Percentiles rank a stretch among this genome's conserved stretches.
Conservation (phyloP, 1,140 invertebrate genomes). For the Pteromalus puparum region DNA sequence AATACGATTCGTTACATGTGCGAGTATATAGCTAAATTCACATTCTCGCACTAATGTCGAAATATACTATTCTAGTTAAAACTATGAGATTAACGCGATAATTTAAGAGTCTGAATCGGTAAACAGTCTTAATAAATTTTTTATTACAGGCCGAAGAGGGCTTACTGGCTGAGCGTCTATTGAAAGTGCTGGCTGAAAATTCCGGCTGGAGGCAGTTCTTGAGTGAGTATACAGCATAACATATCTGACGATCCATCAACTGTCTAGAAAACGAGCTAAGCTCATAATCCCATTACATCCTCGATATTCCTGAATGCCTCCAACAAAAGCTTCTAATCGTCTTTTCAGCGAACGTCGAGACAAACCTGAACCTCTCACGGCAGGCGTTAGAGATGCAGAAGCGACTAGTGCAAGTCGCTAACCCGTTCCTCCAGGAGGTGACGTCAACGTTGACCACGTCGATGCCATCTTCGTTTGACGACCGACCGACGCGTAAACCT, state of each 20-base stretch:
- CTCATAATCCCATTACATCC: too few species aligned
- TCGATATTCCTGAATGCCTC: too few species aligned
- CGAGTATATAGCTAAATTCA: too few species aligned
- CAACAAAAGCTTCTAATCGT: not conserved
- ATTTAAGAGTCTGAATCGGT: too few species aligned
- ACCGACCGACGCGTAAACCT: conserved; percentile 53
- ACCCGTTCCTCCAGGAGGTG: not conserved
- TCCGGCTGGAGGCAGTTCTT: conserved; percentile 64
- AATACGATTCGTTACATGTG: too few species aligned
- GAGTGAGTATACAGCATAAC: conserved; percentile 70
- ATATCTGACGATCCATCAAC: conserved; percentile 32
- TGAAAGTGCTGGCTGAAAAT: conserved; percentile 63
- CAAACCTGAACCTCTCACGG: conserved; percentile 51
- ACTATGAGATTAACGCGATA: too few species aligned
- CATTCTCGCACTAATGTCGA: too few species aligned
- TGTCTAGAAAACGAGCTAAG: too few species aligned
- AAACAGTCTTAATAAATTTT: not conserved
- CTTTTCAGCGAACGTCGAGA: conserved; percentile 59
- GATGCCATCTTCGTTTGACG: conserved; percentile 31
- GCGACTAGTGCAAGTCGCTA: conserved; percentile 17
- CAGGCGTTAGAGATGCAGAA: conserved; percentile 55
- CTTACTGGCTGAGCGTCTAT: conserved; percentile 60
- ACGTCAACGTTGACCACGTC: conserved; percentile 10
- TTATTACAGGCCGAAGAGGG: conserved; percentile 59
- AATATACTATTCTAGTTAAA: too few species aligned